Evolutionary conservation across 2,888 invertebrate genomes (phyloP), one percentile per base, ranked within the genome.

Genomic region (Hofmannophila pseudospretella): DNA sequence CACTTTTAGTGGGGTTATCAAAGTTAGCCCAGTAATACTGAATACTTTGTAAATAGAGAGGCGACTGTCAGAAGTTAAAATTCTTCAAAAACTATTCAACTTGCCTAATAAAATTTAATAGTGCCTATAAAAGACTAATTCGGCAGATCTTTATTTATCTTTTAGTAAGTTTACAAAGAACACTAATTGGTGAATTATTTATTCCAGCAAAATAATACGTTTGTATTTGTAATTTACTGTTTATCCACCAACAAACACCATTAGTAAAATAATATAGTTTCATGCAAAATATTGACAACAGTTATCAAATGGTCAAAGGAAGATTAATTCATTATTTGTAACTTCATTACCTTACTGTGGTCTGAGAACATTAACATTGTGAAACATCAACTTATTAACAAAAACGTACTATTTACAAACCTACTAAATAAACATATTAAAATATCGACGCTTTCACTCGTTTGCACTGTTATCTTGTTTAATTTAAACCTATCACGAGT

Each of bases 321-420:
- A 35, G 25, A 12, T 39, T 19, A 28, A 14, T 33, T 22, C n/a
- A n/a, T 32, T 25, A 29, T 22, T 23, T 52, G 59, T n/a, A 68
- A 55, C 56, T 54, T 41, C 53, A 46, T 58, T 58, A 60, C 51
- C 60, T 61, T 64, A 61, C 62, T 56, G 49, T 68, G 67, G 64
- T 64, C 54, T 66, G 65, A 66, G 66, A 74, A 84, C 82, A 81
- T 75, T 70, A 80, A 82, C 82, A 78, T 72, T 64, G 70, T 68
- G 67, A 72, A 78, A 85, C 81, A 84, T 75, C 74, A 74, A 80
- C 77, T 67, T 65, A 67, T 60, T 67, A 80, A 81, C 76, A 77
- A 77, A 76, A 80, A 77, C 75, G 75, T 72, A 74, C 68, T 80
- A 82, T 79, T 57, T 79, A 80, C 74, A 68, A 19, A 32, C 25